Base-by-base conservation (phyloP, 2,888 invertebrate genomes). In the Perdita meconis region DNA sequence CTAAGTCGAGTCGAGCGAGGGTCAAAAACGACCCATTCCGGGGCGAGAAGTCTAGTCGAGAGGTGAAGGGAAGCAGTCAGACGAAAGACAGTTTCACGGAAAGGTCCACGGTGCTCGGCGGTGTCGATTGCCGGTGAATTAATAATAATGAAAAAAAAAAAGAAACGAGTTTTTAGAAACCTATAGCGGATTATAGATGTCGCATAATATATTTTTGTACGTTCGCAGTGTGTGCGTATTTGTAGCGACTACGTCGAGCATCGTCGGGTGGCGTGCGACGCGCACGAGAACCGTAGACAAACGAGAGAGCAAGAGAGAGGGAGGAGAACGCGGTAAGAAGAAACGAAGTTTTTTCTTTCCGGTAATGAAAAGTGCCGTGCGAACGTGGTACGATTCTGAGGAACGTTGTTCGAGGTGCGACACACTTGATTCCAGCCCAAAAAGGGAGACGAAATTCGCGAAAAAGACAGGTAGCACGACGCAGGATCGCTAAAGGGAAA, bases 171-270 rank as follows among this genome's bases (percentile, higher is more conserved):
- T 91, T 92, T 91, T 91, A 91, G 90, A 87, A 87, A 80, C 63
- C 78, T 88, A 88, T 90, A 90, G 88, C 89, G 89, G 90, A 87
- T 90, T 86, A 92, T 92, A 92, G 89, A 92, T 91, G 82, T 91
- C 89, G 89, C 89, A 73, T 82, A 80, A 92, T 92, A 91, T 92
- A 92, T 92, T 92, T 92, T 92, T 92, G 91, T 92, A 92, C 92
- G 89, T 90, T 91, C 90, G 90, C 90, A 89, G 56, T 72, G 80
- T 63, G 80, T 63, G 83, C 76, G 85, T 71, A 77, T 82, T 85
- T 78, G 70, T 73, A 69, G 60, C 66, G 80, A 56, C 65, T 70
- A 36, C 74, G 78, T 67, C 78, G 85, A 75, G 78, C 60, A 65
- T 66, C 82, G 72, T 72, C 26, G 71, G 74, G 36, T 38, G 26